Percentiles rank a stretch among this genome's conserved stretches.
Conservation (phyloP, 1,140 invertebrate species). For the Zaprionus ornatus region DNA sequence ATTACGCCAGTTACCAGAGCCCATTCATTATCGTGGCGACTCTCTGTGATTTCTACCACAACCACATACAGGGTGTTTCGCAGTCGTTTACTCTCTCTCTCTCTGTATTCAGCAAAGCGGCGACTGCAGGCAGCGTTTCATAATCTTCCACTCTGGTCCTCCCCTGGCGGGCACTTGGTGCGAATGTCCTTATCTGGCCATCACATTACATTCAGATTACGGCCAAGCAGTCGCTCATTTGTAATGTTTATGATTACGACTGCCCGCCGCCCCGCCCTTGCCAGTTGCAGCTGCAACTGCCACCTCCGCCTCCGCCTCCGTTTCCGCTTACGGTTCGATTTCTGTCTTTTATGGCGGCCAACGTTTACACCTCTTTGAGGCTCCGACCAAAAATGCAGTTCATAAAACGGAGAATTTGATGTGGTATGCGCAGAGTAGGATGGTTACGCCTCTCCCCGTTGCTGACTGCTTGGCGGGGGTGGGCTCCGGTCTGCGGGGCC, state of each 20-base stretch:
- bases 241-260: conserved; percentile 62
- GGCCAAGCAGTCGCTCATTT: conserved; percentile 43
- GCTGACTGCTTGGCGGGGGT: background rate
- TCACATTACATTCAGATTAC: conserved; percentile 72
- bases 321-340: conserved; percentile 2
- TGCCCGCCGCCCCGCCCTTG: conserved; percentile 5
- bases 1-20: conserved; percentile 5
- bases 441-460: background rate
- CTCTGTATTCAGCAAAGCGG: background rate
- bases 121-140: conserved; percentile 3
- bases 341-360: conserved; percentile 7
- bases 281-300: conserved; percentile 17
- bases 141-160: background rate
- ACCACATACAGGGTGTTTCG: background rate
- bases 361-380: conserved; percentile 63
- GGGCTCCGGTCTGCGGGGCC: background rate
- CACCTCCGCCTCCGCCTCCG: background rate
- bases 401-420: conserved; percentile 55
- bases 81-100: background rate
- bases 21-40: background rate
- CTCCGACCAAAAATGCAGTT: conserved; percentile 39
- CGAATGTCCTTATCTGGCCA: conserved; percentile 60
- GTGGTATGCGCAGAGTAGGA: conserved; percentile 17
- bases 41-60: background rate
- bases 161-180: conserved; percentile 41